Evolutionary conservation across 2,113 vertebrate genomes (phyloP).

Genomic region (Erythrolamprus reginae): DNA sequence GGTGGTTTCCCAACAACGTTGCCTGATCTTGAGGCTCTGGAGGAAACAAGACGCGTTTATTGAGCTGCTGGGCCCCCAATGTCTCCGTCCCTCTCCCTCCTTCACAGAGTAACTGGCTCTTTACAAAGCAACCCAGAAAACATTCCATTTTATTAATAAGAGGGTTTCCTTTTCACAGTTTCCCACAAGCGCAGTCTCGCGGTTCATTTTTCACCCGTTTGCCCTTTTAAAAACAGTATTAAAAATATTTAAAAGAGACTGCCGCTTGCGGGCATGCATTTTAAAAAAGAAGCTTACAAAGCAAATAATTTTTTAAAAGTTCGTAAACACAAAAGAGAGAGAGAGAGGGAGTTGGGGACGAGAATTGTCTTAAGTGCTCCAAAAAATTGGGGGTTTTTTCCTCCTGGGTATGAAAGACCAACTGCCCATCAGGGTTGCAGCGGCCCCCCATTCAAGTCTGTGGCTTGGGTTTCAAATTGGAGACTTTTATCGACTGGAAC

Average conservation of each 20-base stretch:
- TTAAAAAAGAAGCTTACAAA: conserved; percentile 2
- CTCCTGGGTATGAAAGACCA: background rate
- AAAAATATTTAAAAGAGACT: conserved; percentile 26
- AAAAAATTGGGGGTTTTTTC: background rate
- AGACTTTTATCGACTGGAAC: conserved; percentile 68
- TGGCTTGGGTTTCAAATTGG: background rate
- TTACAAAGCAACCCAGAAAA: conserved; percentile 9
- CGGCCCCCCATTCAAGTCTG: background rate
- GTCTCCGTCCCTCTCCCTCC: background rate
- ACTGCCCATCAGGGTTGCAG: background rate
- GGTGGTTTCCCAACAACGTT: background rate
- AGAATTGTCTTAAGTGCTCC: background rate
- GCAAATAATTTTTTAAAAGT: background rate
- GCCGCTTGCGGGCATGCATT: fast-evolving
- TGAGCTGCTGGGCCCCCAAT: background rate
- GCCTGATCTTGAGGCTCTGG: background rate
- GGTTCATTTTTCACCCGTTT: conserved; percentile 29
- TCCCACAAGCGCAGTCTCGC: background rate
- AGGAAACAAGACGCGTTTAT: background rate
- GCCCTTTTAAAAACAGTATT: conserved; percentile 30
- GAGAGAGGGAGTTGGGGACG: background rate
- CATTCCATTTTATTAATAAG: conserved; percentile 49
- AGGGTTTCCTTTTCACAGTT: conserved; percentile 50
- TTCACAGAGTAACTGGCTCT: background rate
- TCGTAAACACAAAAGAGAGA: background rate